A percentile compares a stretch with the other conserved stretches of the same genome.
phyloP scores from a whole-genome alignment of 2,113 vertebrate species.

The Willisornis vidua region DNA sequence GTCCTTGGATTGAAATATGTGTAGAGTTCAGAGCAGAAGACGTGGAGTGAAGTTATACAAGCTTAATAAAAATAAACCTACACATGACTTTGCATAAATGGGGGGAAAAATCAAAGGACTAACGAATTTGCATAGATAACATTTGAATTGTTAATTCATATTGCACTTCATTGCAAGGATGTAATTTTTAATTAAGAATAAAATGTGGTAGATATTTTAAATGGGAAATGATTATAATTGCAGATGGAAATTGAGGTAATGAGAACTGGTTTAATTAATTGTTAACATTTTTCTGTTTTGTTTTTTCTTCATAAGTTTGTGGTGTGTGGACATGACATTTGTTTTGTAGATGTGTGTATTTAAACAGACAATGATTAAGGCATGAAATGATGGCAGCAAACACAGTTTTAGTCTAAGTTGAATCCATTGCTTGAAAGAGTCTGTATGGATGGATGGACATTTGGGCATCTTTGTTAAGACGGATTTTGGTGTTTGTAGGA shows the following conservation, averaged over 20 bases:
- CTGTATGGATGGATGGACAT: neutral
- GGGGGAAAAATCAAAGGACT: constrained; percentile 48
- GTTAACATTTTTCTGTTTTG: constrained; percentile 49
- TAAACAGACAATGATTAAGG: neutral
- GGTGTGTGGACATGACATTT: neutral
- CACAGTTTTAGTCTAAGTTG: neutral
- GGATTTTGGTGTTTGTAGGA: neutral
- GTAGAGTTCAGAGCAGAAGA: constrained; percentile 18
- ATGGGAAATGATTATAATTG: constrained; percentile 80
- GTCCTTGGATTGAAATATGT: constrained; percentile 6
- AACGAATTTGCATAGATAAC: constrained; percentile 64
- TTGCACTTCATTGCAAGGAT: constrained; percentile 71
- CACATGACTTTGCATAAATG: constrained; percentile 56
- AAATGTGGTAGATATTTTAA: constrained; percentile 74
- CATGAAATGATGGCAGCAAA: neutral
- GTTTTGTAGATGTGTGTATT: neutral
- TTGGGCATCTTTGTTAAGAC: neutral
- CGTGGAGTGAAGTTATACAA: constrained; percentile 22
- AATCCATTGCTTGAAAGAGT: neutral
- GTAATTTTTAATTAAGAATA: constrained; percentile 80
- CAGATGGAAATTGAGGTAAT: constrained; percentile 73
- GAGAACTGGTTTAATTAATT: constrained; percentile 74
- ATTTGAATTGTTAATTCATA: constrained; percentile 76
- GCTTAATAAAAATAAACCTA: constrained; percentile 62
- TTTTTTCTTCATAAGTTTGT: neutral